Conservation (phyloP, 1,140 invertebrate genomes). For the Mizuhopecten yessoensis region DNA sequence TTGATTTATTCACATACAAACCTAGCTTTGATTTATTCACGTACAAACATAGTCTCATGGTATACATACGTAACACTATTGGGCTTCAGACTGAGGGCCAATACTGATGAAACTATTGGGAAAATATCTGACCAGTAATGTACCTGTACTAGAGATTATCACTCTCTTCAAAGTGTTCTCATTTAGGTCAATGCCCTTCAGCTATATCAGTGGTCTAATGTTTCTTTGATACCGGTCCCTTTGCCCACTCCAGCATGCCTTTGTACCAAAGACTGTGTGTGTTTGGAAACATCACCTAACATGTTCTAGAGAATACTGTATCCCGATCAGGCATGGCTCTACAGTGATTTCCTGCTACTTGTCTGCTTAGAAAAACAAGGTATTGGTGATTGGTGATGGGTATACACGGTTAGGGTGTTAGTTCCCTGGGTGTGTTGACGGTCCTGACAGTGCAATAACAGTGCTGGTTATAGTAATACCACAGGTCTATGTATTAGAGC, state of each 20-base stretch:
- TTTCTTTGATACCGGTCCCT: neutral
- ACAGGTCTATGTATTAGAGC: neutral
- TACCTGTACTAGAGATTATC: too few relatives aligned
- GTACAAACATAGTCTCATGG: too few relatives aligned
- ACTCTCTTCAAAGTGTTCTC: too few relatives aligned
- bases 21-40: too few relatives aligned
- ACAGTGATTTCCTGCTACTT: slow-evolving; percentile 37
- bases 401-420: neutral
- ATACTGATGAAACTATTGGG: too few relatives aligned
- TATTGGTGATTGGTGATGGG: neutral
- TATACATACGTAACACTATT: too few relatives aligned
- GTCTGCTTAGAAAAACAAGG: neutral
- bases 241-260: neutral
- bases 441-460: neutral
- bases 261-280: neutral
- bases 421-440: neutral
- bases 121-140: too few relatives aligned
- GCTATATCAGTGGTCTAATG: neutral
- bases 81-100: too few relatives aligned
- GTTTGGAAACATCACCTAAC: neutral
- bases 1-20: too few relatives aligned
- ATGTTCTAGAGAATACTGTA: neutral
- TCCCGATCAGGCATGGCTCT: neutral
- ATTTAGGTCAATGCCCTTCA: too few relatives aligned
- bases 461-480: neutral